A percentile compares a stretch with the other conserved stretches of the same genome.
Conservation (phyloP, 2,113 vertebrate genomes). For the Rallus limicola region DNA sequence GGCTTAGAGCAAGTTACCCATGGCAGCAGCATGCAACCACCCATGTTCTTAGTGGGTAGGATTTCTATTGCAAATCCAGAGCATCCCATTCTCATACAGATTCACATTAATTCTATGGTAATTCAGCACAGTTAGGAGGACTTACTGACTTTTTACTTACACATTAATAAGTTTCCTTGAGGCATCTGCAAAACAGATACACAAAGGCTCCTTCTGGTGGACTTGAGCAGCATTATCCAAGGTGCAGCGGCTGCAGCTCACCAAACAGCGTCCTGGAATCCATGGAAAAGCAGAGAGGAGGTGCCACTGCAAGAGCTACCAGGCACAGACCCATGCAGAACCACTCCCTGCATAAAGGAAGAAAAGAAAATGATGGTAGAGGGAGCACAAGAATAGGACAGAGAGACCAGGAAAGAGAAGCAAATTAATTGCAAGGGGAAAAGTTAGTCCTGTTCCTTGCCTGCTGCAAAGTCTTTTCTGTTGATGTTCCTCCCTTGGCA, state of each 20-base stretch:
- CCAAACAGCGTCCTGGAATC: neutral
- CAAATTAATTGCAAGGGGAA: neutral
- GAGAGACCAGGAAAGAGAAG: neutral
- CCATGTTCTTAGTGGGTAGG: neutral
- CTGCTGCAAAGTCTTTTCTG: neutral
- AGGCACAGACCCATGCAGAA: neutral
- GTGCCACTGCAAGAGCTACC: neutral
- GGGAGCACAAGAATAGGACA: neutral
- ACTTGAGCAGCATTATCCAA: neutral
- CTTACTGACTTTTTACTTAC: neutral
- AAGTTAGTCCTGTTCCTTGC: neutral
- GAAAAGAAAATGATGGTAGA: neutral
- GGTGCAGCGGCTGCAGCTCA: neutral
- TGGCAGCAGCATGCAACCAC: neutral
- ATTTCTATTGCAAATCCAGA: neutral
- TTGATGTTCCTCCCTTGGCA: neutral
- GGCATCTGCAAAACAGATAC: neutral
- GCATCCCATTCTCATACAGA: neutral
- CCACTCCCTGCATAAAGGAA: neutral
- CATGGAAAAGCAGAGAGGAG: neutral
- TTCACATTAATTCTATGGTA: neutral
- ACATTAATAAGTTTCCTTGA: neutral
- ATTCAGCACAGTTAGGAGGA: neutral
- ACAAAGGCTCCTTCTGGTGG: slow-evolving; percentile 2
- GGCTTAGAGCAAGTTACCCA: neutral